Evolutionary conservation across 2,113 vertebrate genomes (phyloP), one percentile per base, ranked within the genome.

Genomic region (Fregata magnificens): DNA sequence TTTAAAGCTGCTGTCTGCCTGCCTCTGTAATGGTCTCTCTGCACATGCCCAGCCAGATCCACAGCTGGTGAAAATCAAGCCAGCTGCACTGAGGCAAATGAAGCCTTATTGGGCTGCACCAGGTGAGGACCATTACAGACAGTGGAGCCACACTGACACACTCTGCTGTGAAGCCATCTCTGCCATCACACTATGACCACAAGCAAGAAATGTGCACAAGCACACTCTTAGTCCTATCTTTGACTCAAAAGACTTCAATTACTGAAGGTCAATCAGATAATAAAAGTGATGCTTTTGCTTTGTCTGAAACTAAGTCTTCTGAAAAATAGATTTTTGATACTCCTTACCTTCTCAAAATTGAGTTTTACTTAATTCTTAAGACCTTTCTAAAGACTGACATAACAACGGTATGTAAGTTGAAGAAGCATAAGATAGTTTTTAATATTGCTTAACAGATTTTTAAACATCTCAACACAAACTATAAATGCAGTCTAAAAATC

Each of bases 361-460:
- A 76, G 21, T 44, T 89, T 84, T 66, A 42, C 5, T 80, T 76
- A 6, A 34, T 36, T 49, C 38, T 92, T n/a, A 76, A 71, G 17
- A 47, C 28, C 10, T 56, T 94, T 67, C 59, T 52, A 58, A 71
- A 50, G 26, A 10, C 10, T 62, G 38, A 36, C 31, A 25, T 44
- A 79, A 44, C 38, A 61, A 34, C 0, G 1, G 4, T 16, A 52
- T 6, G 17, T 45, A 61, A 29, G 45, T 15, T 18, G 17, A 79
- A 49, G 25, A 40, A 79, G 7, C 6, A 71, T 11, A 50, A 76
- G 53, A 50, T 55, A 66, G 13, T 59, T 70, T 90, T 95, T 81
- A 93, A 77, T 89, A 91, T 93, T 96, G 71, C 82, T 82, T 90
- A 94, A 96, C 36, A 65, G 29, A 58, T 79, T 95, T 96, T 93